Conservation (phyloP, 2,113 vertebrate genomes). For the Eudyptes chrysolophus region DNA sequence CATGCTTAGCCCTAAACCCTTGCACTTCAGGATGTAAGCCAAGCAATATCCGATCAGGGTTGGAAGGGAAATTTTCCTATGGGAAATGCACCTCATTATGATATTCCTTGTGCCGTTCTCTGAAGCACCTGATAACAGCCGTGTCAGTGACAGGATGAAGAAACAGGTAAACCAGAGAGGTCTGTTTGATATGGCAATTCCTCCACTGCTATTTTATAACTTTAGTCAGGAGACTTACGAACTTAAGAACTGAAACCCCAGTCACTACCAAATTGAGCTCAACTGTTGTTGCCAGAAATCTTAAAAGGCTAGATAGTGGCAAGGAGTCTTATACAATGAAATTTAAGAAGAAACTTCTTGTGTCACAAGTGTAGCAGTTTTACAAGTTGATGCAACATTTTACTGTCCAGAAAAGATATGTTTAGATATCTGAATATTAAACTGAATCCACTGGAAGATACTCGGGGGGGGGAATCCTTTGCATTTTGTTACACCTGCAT, state of each 20-base stretch:
- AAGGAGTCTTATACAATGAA: background rate
- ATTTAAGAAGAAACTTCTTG: background rate
- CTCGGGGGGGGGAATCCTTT: background rate
- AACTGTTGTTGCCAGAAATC: background rate
- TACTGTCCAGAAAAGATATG: background rate
- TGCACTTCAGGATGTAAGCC: background rate
- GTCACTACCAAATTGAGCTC: background rate
- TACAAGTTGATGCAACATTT: background rate
- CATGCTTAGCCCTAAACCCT: background rate
- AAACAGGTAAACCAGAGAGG: background rate
- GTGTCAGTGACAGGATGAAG: background rate
- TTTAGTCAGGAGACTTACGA: background rate
- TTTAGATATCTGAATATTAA: background rate
- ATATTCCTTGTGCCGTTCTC: background rate
- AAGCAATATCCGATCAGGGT: background rate
- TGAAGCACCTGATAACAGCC: background rate
- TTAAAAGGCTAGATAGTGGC: background rate
- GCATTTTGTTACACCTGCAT: background rate
- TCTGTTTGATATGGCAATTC: background rate
- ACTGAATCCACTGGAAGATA: background rate
- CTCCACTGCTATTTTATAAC: background rate
- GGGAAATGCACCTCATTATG: background rate
- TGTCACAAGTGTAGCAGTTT: background rate
- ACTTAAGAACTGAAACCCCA: background rate
- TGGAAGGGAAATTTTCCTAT: background rate